A percentile compares a stretch with the other conserved stretches of the same genome.
These are phyloP conservation scores for Botia almorhae DNA, from an alignment of 2,797 vertebrate genomes.

Conservation along the genomic window DNA sequence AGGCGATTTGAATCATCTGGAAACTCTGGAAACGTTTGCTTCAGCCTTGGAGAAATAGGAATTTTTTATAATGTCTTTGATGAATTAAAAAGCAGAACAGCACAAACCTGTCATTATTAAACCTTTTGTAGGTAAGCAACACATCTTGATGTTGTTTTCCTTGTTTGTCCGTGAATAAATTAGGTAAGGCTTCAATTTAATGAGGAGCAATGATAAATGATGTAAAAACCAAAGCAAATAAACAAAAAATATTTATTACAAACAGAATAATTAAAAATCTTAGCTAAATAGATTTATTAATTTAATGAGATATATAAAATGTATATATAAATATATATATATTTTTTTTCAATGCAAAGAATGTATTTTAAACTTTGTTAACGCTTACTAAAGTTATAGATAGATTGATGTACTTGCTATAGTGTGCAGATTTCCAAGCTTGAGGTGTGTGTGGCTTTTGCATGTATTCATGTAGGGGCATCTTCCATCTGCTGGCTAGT, in stretches of 20 bases:
- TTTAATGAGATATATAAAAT: too few species aligned
- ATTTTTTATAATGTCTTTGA: constrained; percentile 23
- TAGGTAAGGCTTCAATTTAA: constrained; percentile 32
- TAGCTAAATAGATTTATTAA: neutral
- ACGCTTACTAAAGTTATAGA: neutral
- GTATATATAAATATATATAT: neutral
- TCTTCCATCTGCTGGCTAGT: constrained; percentile 73
- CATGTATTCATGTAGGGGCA: constrained; percentile 47
- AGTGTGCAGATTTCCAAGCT: neutral
- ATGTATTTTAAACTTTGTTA: neutral
- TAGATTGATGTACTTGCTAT: too few species aligned
- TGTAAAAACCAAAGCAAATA: neutral
- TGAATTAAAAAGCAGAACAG: constrained; percentile 39
- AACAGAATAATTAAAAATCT: constrained; percentile 18
- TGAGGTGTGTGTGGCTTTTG: neutral
- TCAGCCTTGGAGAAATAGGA: constrained; percentile 37
- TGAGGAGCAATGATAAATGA: constrained; percentile 34
- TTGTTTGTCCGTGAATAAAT: constrained; percentile 53
- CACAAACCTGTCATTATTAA: constrained; percentile 44
- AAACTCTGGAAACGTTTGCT: constrained; percentile 22
- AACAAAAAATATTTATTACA: constrained; percentile 12
- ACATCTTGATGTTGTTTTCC: constrained; percentile 45
- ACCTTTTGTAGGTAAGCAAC: constrained; percentile 12
- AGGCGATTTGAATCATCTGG: constrained; percentile 17
- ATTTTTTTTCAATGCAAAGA: neutral